Evolutionary conservation across 2,113 vertebrate species (phyloP), one percentile per base, ranked within the genome.

Genomic region (Campylorhamphus procurvoides): DNA sequence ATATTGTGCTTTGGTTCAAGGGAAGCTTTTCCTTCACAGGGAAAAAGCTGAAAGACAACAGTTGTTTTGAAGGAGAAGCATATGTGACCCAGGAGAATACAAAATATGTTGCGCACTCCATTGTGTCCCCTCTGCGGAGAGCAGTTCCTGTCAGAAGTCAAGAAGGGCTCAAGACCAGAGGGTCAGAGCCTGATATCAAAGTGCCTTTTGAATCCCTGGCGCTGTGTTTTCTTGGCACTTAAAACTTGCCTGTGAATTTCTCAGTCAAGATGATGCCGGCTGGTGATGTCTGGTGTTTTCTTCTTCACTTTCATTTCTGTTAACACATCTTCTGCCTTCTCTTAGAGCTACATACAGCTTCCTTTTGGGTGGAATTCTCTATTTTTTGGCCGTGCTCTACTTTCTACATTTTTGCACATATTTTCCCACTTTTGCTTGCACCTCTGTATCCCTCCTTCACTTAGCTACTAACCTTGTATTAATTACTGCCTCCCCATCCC

Each of bases 201-300:
- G 37, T 18, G 27, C 28, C 37, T 78, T 89, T 87, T 68, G 31
- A 77, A 90, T 91, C 68, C 64, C 58, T 14, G 6, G 60, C 0
- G 0, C 72, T 83, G 66, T 90, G 63, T 93, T 88, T 93, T 79
- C 86, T 86, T 81, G 66, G 84, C 93, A 94, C 56, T 53, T 63
- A 90, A 63, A 84, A 19, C n/a, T 42, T 1, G 33, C 75, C 60
- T 86, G 69, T 67, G 74, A 95, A 63, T 68, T 82, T 84, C 82
- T 76, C 90, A 93, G 80, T 62, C 73, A 83, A 91, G 84, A 81
- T 49, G 22, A 83, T 81, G 89, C 94, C 16, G 42, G 80, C 42
- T 79, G 92, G 80, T 83, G 92, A 91, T 75, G 76, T 87, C 78
- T 59, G 77, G 87, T 96, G 82, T 91, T 96, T 94, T 92, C 79